Conservation (phyloP, 2,888 invertebrate species). For the Leuctra nigra region DNA sequence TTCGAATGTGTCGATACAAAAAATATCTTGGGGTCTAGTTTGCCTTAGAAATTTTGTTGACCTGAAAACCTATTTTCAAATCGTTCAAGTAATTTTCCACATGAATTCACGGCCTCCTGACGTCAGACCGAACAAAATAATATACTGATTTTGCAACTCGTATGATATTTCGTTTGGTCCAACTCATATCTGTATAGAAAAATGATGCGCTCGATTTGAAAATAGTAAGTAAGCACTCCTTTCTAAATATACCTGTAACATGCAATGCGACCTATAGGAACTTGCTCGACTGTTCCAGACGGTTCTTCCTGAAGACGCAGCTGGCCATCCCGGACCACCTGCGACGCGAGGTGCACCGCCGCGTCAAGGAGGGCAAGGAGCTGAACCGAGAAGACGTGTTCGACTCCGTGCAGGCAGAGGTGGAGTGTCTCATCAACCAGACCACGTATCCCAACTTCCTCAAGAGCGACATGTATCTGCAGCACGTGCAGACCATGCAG, state of each 20-base stretch:
- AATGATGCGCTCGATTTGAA: not conserved
- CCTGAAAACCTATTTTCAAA: no score
- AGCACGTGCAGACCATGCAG: conserved; percentile 62
- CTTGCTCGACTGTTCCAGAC: conserved; percentile 34
- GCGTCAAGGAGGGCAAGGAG: conserved; percentile 55
- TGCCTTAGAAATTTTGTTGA: no score
- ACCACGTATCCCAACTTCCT: conserved; percentile 90
- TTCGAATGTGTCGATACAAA: no score
- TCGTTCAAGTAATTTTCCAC: no score
- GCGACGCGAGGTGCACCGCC: conserved; percentile 67
- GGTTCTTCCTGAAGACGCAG: conserved; percentile 73
- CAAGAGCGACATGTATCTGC: conserved; percentile 85
- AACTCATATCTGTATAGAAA: not conserved
- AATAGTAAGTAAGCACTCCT: not conserved
- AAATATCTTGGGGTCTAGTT: no score
- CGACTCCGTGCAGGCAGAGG: conserved; percentile 74
- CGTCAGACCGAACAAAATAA: no score
- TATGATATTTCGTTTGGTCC: no score
- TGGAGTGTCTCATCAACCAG: conserved; percentile 76
- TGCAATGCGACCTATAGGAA: not conserved
- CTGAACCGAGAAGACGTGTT: conserved; percentile 67
- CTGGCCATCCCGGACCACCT: conserved; percentile 77
- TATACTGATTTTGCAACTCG: no score
- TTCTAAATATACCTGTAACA: not conserved
- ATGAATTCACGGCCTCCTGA: no score